phyloP scores from a whole-genome alignment of 2,797 vertebrate species.

The Pogoniulus pusillus region DNA sequence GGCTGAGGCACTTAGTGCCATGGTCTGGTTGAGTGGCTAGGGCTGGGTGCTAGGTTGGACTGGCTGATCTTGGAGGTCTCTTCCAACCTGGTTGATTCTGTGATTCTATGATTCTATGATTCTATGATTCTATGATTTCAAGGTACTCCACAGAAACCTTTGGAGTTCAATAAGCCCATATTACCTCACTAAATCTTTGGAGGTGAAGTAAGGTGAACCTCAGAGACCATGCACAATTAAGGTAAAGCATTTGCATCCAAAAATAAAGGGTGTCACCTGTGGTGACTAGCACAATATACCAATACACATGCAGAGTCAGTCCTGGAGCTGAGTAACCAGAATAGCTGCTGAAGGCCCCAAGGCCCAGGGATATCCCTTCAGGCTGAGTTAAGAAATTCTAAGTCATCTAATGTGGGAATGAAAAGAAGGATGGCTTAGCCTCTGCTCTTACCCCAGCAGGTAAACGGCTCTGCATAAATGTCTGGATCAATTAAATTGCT shows the following conservation, averaged over 20 bases:
- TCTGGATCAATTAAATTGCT: constrained; percentile 68
- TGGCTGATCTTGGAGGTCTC: too few relatives aligned
- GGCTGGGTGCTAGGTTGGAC: too few relatives aligned
- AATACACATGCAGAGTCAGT: constrained; percentile 41
- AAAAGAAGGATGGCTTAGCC: constrained; percentile 36
- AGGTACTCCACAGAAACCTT: background rate
- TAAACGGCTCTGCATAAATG: constrained; percentile 61
- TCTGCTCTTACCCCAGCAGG: constrained; percentile 20
- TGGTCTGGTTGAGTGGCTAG: too few relatives aligned
- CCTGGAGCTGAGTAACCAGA: constrained; percentile 39
- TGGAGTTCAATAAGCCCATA: background rate
- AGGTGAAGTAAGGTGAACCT: constrained; percentile 61
- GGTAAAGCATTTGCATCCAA: constrained; percentile 21
- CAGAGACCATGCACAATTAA: constrained; percentile 40
- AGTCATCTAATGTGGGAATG: constrained; percentile 63
- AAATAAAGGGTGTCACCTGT: constrained; percentile 51
- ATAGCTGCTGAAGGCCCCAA: constrained; percentile 35
- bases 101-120: too few relatives aligned
- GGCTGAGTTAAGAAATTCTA: constrained; percentile 59
- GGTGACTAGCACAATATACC: constrained; percentile 47
- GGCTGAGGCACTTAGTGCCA: too few relatives aligned
- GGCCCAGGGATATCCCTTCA: constrained; percentile 27
- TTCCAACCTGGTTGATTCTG: too few relatives aligned
- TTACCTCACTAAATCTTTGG: background rate
- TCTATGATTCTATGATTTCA: too few relatives aligned